These are phyloP conservation scores for Stictonetta naevosa DNA, from an alignment of 2,113 vertebrate species.

Conservation along the genomic window DNA sequence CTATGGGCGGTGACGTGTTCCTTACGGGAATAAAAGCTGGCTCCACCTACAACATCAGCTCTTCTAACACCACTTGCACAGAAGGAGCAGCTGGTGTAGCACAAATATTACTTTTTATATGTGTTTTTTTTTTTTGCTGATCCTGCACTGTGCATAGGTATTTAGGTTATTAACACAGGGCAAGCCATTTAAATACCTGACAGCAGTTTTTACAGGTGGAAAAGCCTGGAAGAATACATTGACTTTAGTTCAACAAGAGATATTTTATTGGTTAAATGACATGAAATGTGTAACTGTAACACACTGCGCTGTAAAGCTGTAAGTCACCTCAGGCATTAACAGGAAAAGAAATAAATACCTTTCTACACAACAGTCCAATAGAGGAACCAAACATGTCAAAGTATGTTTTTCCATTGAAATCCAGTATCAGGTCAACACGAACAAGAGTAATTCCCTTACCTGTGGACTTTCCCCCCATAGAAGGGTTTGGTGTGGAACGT, in stretches of 20 bases:
- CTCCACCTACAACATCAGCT: background rate
- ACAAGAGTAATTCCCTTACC: slow-evolving; percentile 62
- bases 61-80: background rate
- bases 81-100: background rate
- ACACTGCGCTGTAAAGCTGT: background rate
- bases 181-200: background rate
- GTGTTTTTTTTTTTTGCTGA: background rate
- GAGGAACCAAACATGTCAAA: accelerated
- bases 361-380: background rate
- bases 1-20: background rate
- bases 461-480: slow-evolving; percentile 96
- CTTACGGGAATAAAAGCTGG: background rate
- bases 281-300: background rate
- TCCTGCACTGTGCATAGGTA: background rate
- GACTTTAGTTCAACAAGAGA: background rate
- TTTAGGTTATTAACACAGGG: background rate
- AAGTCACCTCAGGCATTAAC: background rate
- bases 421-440: background rate
- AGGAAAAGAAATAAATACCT: background rate
- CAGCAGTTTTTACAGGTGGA: background rate
- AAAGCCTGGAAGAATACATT: background rate
- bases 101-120: accelerated
- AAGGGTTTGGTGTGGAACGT: slow-evolving; percentile 97
- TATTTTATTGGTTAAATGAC: background rate
- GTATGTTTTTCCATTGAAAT: background rate